Conservation (phyloP, 2,888 invertebrate species). For the Chelonus formosanus region DNA sequence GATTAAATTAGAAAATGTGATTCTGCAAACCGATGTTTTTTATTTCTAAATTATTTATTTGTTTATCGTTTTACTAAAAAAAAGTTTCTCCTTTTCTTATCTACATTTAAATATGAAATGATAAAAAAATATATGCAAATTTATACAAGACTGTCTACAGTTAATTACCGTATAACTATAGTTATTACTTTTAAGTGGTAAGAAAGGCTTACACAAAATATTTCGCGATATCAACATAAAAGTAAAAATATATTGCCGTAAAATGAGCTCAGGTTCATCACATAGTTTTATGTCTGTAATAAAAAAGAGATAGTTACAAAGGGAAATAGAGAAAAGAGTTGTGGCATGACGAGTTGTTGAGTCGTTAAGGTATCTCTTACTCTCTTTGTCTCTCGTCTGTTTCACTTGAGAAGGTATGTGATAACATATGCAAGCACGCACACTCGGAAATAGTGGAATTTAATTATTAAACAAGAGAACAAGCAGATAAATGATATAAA, state of each 20-base stretch:
- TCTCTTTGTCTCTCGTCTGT: neutral
- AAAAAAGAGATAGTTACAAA: constrained; percentile 6
- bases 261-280: constrained; percentile 27
- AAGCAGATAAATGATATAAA: constrained; percentile 1
- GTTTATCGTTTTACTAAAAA: too few relatives aligned
- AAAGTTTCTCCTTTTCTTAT: too few relatives aligned
- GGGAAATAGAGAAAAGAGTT: constrained; percentile 17
- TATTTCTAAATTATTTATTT: too few relatives aligned
- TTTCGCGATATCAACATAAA: constrained; percentile 4
- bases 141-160: too few relatives aligned
- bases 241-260: constrained; percentile 27
- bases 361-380: constrained; percentile 27
- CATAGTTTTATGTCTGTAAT: constrained; percentile 25
- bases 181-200: too few relatives aligned
- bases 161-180: too few relatives aligned
- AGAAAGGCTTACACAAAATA: too few relatives aligned
- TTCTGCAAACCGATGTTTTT: too few relatives aligned
- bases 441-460: constrained; percentile 25
- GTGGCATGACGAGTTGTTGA: constrained; percentile 32
- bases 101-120: too few relatives aligned
- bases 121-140: too few relatives aligned
- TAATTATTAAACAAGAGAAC: constrained; percentile 27
- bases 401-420: constrained; percentile 19
- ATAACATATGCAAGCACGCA: constrained; percentile 27
- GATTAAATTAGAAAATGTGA: too few relatives aligned